phyloP scores from a whole-genome alignment of 2,888 invertebrate species.

The Yponomeuta malinellus region DNA sequence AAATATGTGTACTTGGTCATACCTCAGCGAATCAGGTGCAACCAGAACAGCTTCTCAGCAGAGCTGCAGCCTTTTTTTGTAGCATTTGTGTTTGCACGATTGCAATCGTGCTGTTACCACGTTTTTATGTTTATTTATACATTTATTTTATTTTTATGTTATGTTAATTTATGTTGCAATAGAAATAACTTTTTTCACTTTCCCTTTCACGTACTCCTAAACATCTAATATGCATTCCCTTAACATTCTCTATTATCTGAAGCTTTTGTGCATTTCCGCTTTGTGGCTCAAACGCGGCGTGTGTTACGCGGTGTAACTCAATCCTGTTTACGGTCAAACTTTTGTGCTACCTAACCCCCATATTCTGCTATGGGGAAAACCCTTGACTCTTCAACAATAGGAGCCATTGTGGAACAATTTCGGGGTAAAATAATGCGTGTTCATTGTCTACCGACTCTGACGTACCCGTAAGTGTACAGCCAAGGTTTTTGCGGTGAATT shows the following conservation, averaged over 20 bases:
- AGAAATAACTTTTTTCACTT: no score
- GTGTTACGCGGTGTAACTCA: constrained; percentile 9
- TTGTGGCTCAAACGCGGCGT: background rate
- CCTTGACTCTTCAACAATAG: background rate
- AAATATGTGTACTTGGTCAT: no score
- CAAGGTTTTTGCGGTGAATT: constrained; percentile 5
- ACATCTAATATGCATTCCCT: background rate
- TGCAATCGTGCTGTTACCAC: no score
- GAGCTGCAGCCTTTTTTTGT: no score
- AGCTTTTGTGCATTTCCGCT: background rate
- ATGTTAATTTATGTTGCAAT: no score
- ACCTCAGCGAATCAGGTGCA: no score
- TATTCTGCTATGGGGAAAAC: background rate
- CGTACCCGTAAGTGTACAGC: background rate
- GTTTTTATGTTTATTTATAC: no score
- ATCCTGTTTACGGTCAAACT: constrained; percentile 12
- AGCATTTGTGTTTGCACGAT: no score
- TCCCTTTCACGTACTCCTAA: no score
- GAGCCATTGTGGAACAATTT: background rate
- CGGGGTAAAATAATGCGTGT: background rate
- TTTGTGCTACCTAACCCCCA: constrained; percentile 6
- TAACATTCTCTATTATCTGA: background rate
- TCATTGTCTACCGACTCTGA: background rate
- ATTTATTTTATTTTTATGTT: no score
- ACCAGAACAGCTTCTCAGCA: no score